Evolutionary conservation across 2,113 vertebrate species (phyloP), one percentile per base, ranked within the genome.

Genomic region (Hippocampus barbouri): DNA sequence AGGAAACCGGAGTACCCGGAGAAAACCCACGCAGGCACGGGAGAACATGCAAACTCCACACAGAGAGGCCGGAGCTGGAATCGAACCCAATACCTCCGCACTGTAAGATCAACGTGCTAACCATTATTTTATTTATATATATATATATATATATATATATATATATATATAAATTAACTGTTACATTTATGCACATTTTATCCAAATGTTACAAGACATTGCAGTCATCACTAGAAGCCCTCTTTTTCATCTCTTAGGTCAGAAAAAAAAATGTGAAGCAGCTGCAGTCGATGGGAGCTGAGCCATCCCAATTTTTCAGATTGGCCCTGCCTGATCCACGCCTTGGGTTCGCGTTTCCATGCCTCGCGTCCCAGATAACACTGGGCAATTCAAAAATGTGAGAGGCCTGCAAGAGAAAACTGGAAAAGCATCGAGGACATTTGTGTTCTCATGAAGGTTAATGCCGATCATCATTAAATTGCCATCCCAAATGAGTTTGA

Each of bases 241-340:
- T 41, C 18, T 21, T 79, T 76, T 64, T 60, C 64, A 59, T 80
- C 67, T 66, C 70, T 70, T 27, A 7, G 3, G 54, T 85, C 82
- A 86, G 74, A 78, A 86, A 79, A 72, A 72, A 75, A 80, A 82
- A 74, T 69, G 68, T 80, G 69, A 70, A 86, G 79, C 83, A 87
- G 82, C 85, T 88, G 87, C 75, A 80, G 77, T 82, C 76, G 75
- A 87, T 84, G 75, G 83, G 83, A 86, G 76, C 80, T 70, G 66
- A 86, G 69, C 77, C 73, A 74, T 80, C 77, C 80, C 83, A 85
- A 89, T 90, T 89, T 86, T 83, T 89, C 85, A 85, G 87, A 89
- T 87, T 84, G 84, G 85, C 85, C 70, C 71, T 79, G 72, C 81
- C 84, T 82, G 81, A 88, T 80, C 83, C 82, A 75, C 74, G 78